Base-by-base conservation (phyloP, 2,888 invertebrate genomes). In the Pseudoips prasinana region DNA sequence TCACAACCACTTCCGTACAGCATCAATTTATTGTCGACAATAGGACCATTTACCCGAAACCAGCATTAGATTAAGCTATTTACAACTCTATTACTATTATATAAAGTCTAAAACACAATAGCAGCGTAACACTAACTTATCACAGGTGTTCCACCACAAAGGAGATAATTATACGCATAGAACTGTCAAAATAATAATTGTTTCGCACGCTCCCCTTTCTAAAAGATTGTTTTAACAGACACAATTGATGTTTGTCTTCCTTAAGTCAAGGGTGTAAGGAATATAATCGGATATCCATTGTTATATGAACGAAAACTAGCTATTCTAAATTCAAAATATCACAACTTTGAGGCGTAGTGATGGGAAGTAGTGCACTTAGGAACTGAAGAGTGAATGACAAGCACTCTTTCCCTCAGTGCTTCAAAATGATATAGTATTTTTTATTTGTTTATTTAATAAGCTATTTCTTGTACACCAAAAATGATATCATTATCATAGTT, bases 121-220 rank as follows among this genome's bases (percentile, higher is more conserved):
- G n/a, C 34, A 28, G 24, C 42, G 27, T 25, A 25, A n/a, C 8
- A 23, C 3, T 29, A 22, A 32, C 20, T 33, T 55, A 33, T 58
- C 41, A 48, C 42, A 39, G 40, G 46, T 43, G 46, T 52, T 44
- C 36, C 41, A 35, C 46, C 29, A 62, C 52, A 51, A 64, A 55
- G 41, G 36, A 53, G 46, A 52, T 70, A 67, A 67, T 69, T 70
- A 58, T 33, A 61, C 54, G 46, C 58, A 51, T 55, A 40, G 51
- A 58, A 64, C 54, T 72, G 74, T 70, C 75, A 68, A 78, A 74
- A 71, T 43, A 62, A 46, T 66, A 64, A 70, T 73, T 66, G 70
- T 67, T 75, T 76, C 75, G 46, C 77, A 78, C 75, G 77, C 49
- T 73, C 69, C 64, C 62, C 57, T 70, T 77, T 73, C 55, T 46